These are phyloP conservation scores for Anableps anableps DNA, from an alignment of 2,797 vertebrate species.

Conservation along the genomic window DNA sequence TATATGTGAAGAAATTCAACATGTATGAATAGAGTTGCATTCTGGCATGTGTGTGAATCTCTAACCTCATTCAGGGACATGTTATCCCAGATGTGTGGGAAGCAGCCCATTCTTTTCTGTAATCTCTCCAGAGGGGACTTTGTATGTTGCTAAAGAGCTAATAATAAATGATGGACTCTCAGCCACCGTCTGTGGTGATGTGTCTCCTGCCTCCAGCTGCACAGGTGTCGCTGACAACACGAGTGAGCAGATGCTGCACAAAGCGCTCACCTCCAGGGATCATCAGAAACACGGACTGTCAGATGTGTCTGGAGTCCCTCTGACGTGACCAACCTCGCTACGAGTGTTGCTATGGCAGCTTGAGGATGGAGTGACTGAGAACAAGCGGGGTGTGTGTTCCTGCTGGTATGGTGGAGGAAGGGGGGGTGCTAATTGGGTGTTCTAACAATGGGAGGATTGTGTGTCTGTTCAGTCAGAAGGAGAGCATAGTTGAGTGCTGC, in stretches of 20 bases:
- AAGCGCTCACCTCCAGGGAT: conserved; percentile 46
- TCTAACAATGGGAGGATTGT: conserved; percentile 76
- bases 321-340: conserved; percentile 62
- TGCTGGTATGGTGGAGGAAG: conserved; percentile 60
- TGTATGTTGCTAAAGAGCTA: background rate
- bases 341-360: conserved; percentile 77
- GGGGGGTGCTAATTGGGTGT: conserved; percentile 74
- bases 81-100: conserved; percentile 20
- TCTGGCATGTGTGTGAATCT: too few species aligned
- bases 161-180: conserved; percentile 35
- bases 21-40: too few species aligned
- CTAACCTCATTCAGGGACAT: background rate
- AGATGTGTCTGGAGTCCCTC: conserved; percentile 60
- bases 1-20: too few species aligned
- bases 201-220: background rate
- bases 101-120: background rate
- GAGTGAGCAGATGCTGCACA: conserved; percentile 40
- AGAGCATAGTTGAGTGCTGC: conserved; percentile 18
- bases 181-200: conserved; percentile 13
- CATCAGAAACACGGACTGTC: conserved; percentile 41
- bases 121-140: too few species aligned
- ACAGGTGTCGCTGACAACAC: conserved; percentile 25
- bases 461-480: conserved; percentile 31
- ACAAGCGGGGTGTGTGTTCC: conserved; percentile 75
- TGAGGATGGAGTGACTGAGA: conserved; percentile 73